These are phyloP conservation scores for Neoaliturus tenellus DNA, from an alignment of 2,888 invertebrate species.

Conservation along the genomic window DNA sequence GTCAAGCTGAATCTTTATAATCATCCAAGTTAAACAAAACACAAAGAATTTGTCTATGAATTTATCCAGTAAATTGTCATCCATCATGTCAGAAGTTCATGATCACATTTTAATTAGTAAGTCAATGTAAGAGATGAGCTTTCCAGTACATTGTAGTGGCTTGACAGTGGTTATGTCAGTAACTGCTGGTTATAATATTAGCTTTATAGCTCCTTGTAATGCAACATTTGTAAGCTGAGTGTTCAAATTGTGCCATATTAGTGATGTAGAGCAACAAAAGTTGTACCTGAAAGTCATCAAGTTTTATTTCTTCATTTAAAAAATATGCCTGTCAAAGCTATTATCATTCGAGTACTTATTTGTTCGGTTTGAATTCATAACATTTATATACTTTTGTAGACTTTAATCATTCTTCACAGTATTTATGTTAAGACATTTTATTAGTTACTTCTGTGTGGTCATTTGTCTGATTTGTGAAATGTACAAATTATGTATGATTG, in stretches of 20 bases:
- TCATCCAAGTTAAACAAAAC: neutral
- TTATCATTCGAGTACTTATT: neutral
- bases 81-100: neutral
- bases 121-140: neutral
- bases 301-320: neutral
- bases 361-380: neutral
- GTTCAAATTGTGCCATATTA: conserved; percentile 37
- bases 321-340: neutral
- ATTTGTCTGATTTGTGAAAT: neutral
- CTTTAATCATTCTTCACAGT: neutral
- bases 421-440: neutral
- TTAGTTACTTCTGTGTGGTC: neutral
- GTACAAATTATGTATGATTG: neutral
- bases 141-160: neutral
- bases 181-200: too few relatives aligned
- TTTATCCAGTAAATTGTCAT: neutral
- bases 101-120: neutral
- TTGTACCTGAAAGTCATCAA: neutral
- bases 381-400: neutral
- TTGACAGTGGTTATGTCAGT: neutral
- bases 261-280: neutral
- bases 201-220: neutral
- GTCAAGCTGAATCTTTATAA: neutral
- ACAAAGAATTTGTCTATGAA: neutral
- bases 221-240: neutral